phyloP scores from a whole-genome alignment of 1,140 invertebrate genomes.

The Acromyrmex charruanus region DNA sequence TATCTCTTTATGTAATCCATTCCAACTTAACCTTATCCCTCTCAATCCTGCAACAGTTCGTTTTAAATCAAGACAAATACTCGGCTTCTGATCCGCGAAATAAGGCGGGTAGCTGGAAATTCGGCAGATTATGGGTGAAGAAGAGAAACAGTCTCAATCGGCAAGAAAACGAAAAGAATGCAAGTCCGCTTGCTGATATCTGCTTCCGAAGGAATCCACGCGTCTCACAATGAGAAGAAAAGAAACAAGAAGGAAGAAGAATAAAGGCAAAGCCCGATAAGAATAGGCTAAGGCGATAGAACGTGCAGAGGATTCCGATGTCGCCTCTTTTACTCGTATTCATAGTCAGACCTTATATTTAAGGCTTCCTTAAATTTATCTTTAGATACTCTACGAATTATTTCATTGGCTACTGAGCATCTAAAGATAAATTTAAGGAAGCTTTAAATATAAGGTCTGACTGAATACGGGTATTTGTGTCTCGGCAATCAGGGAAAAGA shows the following conservation, averaged over 20 bases:
- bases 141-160: not conserved
- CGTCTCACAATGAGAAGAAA: not conserved
- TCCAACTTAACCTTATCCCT: conserved; percentile 42
- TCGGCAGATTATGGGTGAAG: conserved; percentile 18
- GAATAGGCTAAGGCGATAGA: not conserved
- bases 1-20: conserved; percentile 18
- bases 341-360: too few relatives aligned
- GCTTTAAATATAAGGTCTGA: too few relatives aligned
- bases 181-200: conserved; percentile 30
- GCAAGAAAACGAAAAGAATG: conserved; percentile 21
- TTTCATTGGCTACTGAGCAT: too few relatives aligned
- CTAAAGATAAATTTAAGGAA: too few relatives aligned
- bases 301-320: conserved; percentile 11
- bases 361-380: too few relatives aligned
- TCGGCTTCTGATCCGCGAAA: conserved; percentile 14
- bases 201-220: not conserved
- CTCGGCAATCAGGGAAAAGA: conserved; percentile 35
- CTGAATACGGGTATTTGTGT: not conserved
- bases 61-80: conserved; percentile 41
- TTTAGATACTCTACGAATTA: too few relatives aligned
- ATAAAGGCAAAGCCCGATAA: not conserved
- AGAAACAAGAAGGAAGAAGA: not conserved
- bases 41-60: not conserved
- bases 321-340: not conserved
- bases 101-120: conserved; percentile 30